A percentile compares a stretch with the other conserved stretches of the same genome.
Evolutionary conservation across 2,797 vertebrate genomes (phyloP).

Genomic region (Bradypodion pumilum): DNA sequence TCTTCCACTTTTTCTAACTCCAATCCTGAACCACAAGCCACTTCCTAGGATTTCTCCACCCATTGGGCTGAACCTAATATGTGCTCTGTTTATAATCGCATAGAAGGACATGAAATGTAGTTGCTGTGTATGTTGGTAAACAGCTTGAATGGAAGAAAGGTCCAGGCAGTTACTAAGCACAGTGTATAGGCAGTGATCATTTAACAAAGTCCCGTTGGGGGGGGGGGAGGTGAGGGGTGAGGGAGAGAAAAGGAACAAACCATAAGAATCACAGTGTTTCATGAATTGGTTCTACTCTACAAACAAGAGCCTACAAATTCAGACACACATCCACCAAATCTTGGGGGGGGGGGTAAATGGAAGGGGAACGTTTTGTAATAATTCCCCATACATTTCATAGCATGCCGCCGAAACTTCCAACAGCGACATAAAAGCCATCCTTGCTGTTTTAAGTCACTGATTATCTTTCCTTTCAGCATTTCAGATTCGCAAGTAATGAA

Average conservation of each 20-base stretch:
- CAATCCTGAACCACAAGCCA: too few relatives aligned
- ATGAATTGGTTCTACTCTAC: not conserved
- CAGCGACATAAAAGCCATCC: not conserved
- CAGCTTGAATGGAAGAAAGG: not conserved
- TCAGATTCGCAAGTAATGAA: not conserved
- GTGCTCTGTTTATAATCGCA: not conserved
- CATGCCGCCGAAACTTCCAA: not conserved
- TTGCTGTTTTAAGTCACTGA: not conserved
- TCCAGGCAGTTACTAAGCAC: not conserved
- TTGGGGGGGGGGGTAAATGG: not conserved
- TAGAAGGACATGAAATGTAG: not conserved
- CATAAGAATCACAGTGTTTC: not conserved
- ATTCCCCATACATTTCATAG: not conserved
- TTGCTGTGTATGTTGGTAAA: not conserved
- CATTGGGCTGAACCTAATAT: too few relatives aligned
- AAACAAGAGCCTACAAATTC: not conserved
- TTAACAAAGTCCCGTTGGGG: not conserved
- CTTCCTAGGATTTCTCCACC: too few relatives aligned
- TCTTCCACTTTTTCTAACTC: too few relatives aligned
- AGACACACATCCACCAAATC: not conserved
- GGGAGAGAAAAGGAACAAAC: too few relatives aligned
- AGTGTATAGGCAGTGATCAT: not conserved
- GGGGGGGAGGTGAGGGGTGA: too few relatives aligned
- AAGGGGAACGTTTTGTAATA: not conserved
- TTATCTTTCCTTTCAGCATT: not conserved